Evolutionary conservation across 2,113 vertebrate species (phyloP), one percentile per base, ranked within the genome.

Genomic region (Hippocampus guttulatus): DNA sequence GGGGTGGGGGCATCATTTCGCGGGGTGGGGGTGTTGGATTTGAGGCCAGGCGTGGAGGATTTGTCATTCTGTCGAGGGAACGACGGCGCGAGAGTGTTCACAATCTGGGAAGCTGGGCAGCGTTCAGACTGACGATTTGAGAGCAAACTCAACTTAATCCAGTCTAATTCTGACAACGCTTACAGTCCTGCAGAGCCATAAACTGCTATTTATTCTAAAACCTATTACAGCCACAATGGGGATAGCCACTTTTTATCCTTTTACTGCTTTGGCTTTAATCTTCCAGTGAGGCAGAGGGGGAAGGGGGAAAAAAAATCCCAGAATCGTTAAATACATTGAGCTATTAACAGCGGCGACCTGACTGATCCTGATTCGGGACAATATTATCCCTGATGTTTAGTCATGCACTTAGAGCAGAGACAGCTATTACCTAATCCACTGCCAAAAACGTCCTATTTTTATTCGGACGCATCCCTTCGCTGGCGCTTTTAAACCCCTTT

Each of bases 11-110:
- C 95, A 0, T 98, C 96, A 0, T 95, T 98, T 66, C 95, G 91
- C 0, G 96, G 96, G 1, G 96, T 97, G 5, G 96, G 96, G 20
- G 96, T 98, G 90, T 95, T 98, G 51, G 96, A 98, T 85, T 98
- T 98, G 78, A 97, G 94, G 74, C 95, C 96, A 0, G 96, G 96
- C 7, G 96, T 98, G 6, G 95, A 97, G 1, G 96, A 96, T 85
- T 98, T 98, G 91, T 98, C 96, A 0, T 96, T 98, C 96, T 98
- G 92, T 54, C 64, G 67, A 83, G 73, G 75, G 69, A 83, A 78
- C 71, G 73, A 83, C 4, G 52, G 57, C 83, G 80, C 70, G 72
- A 82, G 76, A 76, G 75, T 65, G 81, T 76, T 90, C 75, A 88
- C 79, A 87, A 83, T 86, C 84, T 52, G 14, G 77, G 82, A 74